A percentile compares a stretch with the other conserved stretches of the same genome.
Conservation (phyloP, 2,113 vertebrate species). For the Hippocampus abdominalis region DNA sequence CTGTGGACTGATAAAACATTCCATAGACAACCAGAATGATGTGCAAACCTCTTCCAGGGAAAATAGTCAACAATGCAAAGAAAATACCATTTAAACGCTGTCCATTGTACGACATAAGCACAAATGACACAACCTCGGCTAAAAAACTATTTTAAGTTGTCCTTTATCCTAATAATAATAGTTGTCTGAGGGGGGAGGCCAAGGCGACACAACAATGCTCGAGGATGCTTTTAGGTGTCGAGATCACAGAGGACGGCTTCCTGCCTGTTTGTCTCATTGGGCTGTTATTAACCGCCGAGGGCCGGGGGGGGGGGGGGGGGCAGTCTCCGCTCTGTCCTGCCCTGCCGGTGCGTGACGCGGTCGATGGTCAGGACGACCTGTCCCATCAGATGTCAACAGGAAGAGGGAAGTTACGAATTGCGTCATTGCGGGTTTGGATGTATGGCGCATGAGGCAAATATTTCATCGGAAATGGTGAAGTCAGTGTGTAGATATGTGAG, state of each 20-base stretch:
- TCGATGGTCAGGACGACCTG: constrained; percentile 43
- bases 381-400: constrained; percentile 62
- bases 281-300: constrained; percentile 57
- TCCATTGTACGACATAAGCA: neutral
- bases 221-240: constrained; percentile 51
- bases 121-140: neutral
- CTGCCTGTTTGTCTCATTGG: constrained; percentile 45
- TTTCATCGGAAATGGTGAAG: constrained; percentile 10
- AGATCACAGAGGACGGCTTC: constrained; percentile 58
- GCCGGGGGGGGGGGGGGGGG: constrained; percentile 50
- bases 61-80: too few species aligned
- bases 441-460: neutral
- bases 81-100: neutral
- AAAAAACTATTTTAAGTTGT: constrained; percentile 8
- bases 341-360: constrained; percentile 41
- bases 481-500: neutral
- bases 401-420: constrained; percentile 60
- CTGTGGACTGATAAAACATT: neutral
- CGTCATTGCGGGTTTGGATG: constrained; percentile 32
- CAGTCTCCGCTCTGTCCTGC: constrained; percentile 42
- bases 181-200: constrained; percentile 34
- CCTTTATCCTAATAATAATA: constrained; percentile 56
- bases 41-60: too few species aligned
- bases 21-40: too few species aligned
- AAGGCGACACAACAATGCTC: constrained; percentile 50